Evolutionary conservation across 2,888 invertebrate genomes (phyloP).

Genomic region (Cryptocephalus moraei): DNA sequence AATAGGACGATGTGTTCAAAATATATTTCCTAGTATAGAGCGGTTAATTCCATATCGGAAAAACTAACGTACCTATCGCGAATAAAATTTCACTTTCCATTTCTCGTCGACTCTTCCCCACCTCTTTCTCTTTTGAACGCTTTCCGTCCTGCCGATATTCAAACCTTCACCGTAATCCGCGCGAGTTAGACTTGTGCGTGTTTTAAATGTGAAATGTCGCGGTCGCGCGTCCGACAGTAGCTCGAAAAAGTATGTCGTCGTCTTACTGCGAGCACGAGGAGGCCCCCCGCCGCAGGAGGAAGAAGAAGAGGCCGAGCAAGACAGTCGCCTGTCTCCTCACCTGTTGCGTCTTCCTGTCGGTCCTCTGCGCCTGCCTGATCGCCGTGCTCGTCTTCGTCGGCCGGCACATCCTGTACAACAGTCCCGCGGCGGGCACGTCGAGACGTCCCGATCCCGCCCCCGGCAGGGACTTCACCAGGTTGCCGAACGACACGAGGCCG

Average conservation of each 20-base stretch:
- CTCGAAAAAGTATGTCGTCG: conserved; percentile 8
- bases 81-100: too few species aligned
- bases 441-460: not conserved
- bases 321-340: conserved; percentile 25
- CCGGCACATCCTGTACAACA: conserved; percentile 23
- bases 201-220: too few species aligned
- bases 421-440: not conserved
- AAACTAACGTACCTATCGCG: too few species aligned
- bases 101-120: too few species aligned
- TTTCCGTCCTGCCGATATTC: too few species aligned
- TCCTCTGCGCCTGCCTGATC: conserved; percentile 30
- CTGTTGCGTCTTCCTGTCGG: conserved; percentile 31
- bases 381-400: conserved; percentile 32
- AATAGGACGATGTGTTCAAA: too few species aligned
- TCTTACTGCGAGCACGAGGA: conserved; percentile 4
- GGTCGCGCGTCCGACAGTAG: too few species aligned
- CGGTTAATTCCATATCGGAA: too few species aligned
- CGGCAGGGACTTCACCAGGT: conserved; percentile 29
- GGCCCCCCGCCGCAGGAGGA: not conserved
- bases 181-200: too few species aligned
- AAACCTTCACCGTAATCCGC: too few species aligned
- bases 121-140: too few species aligned
- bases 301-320: conserved; percentile 7
- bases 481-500: conserved; percentile 50
- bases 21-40: too few species aligned